Conservation (phyloP, 2,888 invertebrate species). For the Trichogramma evanescens region DNA sequence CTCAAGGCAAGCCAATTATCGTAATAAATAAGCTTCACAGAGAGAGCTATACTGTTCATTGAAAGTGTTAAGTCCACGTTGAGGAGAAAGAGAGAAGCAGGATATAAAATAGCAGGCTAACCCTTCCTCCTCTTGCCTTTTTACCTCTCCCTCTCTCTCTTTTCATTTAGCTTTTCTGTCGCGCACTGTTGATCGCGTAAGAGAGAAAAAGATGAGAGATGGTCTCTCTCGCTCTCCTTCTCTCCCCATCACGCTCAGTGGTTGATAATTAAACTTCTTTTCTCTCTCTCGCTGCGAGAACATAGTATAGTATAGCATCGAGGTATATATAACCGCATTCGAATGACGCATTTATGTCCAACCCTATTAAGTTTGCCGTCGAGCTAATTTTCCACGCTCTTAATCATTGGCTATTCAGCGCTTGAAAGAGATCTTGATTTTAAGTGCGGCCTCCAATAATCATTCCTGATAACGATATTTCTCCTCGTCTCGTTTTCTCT, state of each 20-base stretch:
- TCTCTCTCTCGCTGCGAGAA: background rate
- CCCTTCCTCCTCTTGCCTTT: background rate
- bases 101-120: too few relatives aligned
- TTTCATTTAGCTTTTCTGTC: conserved; percentile 10
- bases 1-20: conserved; percentile 18
- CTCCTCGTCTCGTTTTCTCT: conserved; percentile 4
- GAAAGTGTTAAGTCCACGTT: conserved; percentile 16
- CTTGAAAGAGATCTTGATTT: conserved; percentile 46
- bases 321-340: background rate
- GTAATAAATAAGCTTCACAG: conserved; percentile 17
- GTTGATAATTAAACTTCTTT: conserved; percentile 21
- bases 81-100: conserved; percentile 1
- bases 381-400: conserved; percentile 27
- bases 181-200: background rate
- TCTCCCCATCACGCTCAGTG: conserved; percentile 5
- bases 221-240: background rate
- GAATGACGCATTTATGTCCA: background rate
- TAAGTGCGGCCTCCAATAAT: conserved; percentile 44
- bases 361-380: background rate
- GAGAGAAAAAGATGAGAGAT: background rate
- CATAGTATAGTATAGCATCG: too few relatives aligned
- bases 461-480: conserved; percentile 42
- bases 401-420: conserved; percentile 44
- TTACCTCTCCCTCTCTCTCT: conserved; percentile 9
- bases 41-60: background rate